Base-by-base conservation (phyloP, 2,113 vertebrate species). In the Stigmatopora nigra region DNA sequence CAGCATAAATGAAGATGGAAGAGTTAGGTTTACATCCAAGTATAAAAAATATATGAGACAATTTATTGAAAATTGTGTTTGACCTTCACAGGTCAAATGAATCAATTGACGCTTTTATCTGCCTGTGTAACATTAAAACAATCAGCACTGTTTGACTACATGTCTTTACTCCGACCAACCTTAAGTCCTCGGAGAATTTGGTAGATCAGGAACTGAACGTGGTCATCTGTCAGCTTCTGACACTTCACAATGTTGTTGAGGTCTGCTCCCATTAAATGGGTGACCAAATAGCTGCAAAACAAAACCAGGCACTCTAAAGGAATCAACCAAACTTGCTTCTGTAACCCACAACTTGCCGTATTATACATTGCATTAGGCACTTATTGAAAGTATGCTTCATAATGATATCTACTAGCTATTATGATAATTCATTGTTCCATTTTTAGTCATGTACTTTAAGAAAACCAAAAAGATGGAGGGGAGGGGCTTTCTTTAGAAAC, bases 161-260 rank as follows among this genome's bases (percentile, higher is more conserved):
- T 20, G 6, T 1, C 36, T 5, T 44, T 45, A n/a, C 36, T 20
- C 22, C 65, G 38, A 65, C 82, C 55, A 76, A 99, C 97, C 95
- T 99, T 99, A 71, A 99, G 88, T 22, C 96, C 97, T 75, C 97
- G 87, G 47, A 99, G 92, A 66, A 99, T 99, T 75, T 99, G 97
- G 85, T 99, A 99, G 84, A 99, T 99, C 62, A 99, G 94, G 73
- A 99, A 99, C 88, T 99, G 97, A 73, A 99, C 97, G 0, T 99
- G 97, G 89, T 99, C 97, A 65, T 99, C 97, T 0, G 97, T 99
- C 64, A 99, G 91, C 84, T 98, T 99, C 90, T 99, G 97, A 87
- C 97, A 99, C 86, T 99, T 99, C 55, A 99, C 96, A 13, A 99
- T 99, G 86, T 99, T 99, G 87, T 99, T 99, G 75, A 99, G 92